Evolutionary conservation across 2,888 invertebrate genomes (phyloP).

Genomic region (Archips crataeganus): DNA sequence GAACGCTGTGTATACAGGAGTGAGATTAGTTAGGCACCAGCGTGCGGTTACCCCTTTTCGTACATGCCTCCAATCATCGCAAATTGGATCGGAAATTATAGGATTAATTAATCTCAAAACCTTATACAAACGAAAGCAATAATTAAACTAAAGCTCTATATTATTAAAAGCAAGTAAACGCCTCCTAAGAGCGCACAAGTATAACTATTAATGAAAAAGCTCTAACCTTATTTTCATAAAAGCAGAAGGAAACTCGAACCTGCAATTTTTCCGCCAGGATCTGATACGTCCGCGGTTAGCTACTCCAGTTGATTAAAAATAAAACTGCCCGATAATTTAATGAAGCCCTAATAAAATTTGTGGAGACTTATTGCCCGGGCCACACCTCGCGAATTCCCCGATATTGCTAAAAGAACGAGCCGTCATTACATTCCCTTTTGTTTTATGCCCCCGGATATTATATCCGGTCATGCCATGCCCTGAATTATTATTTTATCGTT

Average conservation of each 20-base stretch:
- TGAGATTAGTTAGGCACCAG: conserved; percentile 21
- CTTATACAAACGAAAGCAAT: conserved; percentile 6
- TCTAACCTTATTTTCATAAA: conserved; percentile 11
- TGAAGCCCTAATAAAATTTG: conserved; percentile 63
- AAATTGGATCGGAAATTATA: conserved; percentile 29
- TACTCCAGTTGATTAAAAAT: conserved; percentile 67
- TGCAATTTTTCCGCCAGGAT: conserved; percentile 32
- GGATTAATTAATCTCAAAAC: conserved; percentile 20
- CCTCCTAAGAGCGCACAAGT: neutral
- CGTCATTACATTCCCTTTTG: conserved; percentile 75
- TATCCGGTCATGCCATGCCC: conserved; percentile 77
- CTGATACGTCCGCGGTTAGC: conserved; percentile 33
- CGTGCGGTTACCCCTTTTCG: conserved; percentile 31
- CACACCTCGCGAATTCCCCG: conserved; percentile 76
- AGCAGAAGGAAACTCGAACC: conserved; percentile 16
- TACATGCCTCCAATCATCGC: conserved; percentile 17
- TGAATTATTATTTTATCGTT: conserved; percentile 76
- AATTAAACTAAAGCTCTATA: neutral
- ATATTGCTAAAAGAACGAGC: conserved; percentile 73
- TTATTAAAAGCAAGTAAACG: neutral
- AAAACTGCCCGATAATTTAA: conserved; percentile 66
- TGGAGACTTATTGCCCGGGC: conserved; percentile 59
- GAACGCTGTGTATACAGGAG: conserved; percentile 21
- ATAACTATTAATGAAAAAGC: neutral
- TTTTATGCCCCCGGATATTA: conserved; percentile 75